phyloP scores from a whole-genome alignment of 2,113 vertebrate species.

The Macrotus californicus region DNA sequence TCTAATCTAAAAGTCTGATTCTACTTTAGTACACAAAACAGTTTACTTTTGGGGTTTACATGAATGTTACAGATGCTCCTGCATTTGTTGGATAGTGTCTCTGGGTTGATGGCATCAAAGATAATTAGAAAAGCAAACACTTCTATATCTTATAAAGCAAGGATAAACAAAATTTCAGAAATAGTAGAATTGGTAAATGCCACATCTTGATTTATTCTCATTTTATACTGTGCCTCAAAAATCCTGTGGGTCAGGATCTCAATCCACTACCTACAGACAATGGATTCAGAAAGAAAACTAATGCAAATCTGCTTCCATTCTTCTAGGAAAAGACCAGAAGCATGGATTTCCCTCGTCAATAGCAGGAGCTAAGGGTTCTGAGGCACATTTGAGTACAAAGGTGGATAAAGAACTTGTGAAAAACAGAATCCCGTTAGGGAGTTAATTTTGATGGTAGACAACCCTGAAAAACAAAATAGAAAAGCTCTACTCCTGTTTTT shows the following conservation, averaged over 20 bases:
- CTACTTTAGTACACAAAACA: background rate
- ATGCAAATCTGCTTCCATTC: background rate
- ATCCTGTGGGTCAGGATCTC: background rate
- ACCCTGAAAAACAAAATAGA: background rate
- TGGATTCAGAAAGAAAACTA: background rate
- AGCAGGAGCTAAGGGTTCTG: background rate
- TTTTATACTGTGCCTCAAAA: conserved; percentile 11
- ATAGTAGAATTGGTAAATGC: background rate
- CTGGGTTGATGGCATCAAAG: background rate
- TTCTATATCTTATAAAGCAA: conserved; percentile 26
- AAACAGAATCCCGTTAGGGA: background rate
- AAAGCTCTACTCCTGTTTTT: background rate
- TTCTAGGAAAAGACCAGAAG: background rate
- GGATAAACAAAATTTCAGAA: background rate
- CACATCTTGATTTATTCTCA: conserved; percentile 2
- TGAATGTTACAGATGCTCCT: background rate
- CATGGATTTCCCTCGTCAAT: background rate
- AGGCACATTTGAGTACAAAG: background rate
- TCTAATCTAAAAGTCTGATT: background rate
- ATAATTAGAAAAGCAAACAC: background rate
- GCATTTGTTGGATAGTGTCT: background rate
- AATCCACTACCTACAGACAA: background rate
- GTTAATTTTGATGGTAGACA: background rate
- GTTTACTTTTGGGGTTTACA: background rate
- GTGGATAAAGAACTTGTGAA: background rate